phyloP scores from a whole-genome alignment of 2,113 vertebrate species.

The Pterophyllum scalare region DNA sequence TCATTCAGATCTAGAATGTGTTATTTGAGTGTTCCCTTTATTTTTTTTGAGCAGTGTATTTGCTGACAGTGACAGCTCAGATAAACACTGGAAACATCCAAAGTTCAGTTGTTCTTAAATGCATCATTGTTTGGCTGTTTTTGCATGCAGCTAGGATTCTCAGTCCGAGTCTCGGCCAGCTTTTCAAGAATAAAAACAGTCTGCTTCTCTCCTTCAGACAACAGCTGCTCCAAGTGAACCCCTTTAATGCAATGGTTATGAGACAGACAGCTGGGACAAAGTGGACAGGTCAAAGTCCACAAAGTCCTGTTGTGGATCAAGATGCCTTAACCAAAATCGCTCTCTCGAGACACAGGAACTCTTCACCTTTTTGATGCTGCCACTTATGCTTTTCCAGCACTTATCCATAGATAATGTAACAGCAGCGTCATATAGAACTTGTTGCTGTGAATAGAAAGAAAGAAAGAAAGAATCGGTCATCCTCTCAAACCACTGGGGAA shows the following conservation, averaged over 20 bases:
- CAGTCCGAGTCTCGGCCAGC: too few species aligned
- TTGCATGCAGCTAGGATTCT: background rate
- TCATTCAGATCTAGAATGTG: too few species aligned
- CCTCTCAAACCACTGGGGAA: background rate
- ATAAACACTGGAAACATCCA: background rate
- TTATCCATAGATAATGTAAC: background rate
- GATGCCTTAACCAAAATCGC: background rate
- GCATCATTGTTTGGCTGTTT: background rate
- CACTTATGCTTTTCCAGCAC: background rate
- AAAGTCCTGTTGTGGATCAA: background rate
- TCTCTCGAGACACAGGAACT: background rate
- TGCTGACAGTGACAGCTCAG: background rate
- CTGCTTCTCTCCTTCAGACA: too few species aligned
- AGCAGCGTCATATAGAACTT: background rate
- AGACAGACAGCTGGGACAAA: background rate
- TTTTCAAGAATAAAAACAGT: too few species aligned
- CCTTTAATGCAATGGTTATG: background rate
- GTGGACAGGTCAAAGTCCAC: background rate
- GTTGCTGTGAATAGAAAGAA: background rate
- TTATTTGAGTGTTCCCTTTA: too few species aligned
- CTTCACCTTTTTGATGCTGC: background rate
- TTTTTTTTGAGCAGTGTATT: too few species aligned
- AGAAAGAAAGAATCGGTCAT: background rate
- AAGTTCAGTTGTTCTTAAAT: background rate
- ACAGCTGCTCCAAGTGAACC: too few species aligned